Evolutionary conservation across 1,140 invertebrate genomes (phyloP), one percentile per base, ranked within the genome.

Genomic region (Nymphalis io): DNA sequence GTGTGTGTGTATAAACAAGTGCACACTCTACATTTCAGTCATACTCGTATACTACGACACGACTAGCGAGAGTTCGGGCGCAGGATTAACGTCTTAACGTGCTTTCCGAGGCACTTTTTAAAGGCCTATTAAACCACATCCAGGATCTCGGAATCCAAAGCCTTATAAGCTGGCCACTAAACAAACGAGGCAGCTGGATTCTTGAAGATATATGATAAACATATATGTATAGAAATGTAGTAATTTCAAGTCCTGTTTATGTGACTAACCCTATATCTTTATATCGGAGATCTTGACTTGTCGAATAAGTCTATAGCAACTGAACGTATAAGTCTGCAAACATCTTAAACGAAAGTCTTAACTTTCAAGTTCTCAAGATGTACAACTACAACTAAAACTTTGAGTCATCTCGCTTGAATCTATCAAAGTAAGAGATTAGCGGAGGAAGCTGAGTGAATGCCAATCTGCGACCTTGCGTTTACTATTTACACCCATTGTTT

Each of bases 401-500:
- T 44, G 4, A 66, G 16, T 38, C 55, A 55, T 42, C 15, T 12
- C 23, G 23, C 51, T 38, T 27, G 20, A 18, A 20, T 21, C 16
- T n/a, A n/a, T 55, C 55, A 46, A 18, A 16, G 60, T 46, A 18
- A 55, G 51, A 55, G 51, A 27, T 55, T 55, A 60, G 27, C 55
- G 55, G 57, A 67, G 64, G 55, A 48, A 40, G 55, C 21, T 48
- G 42, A 66, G 53, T 58, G 63, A 66, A 58, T 66, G 63, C 55
- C 63, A 66, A 59, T 65, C 46, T 51, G 55, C 62, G 63, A 59
- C 63, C 63, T 66, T 66, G 55, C 63, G 16, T 58, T 66, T 59
- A 46, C 40, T 33, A 46, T 66, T 66, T 66, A 66, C 63, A 38
- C 51, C 59, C 63, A 66, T 66, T 66, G 63, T 58, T 66, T 66